Evolutionary conservation across 2,797 vertebrate species (phyloP).

Genomic region (Mormyrops attenuatus): DNA sequence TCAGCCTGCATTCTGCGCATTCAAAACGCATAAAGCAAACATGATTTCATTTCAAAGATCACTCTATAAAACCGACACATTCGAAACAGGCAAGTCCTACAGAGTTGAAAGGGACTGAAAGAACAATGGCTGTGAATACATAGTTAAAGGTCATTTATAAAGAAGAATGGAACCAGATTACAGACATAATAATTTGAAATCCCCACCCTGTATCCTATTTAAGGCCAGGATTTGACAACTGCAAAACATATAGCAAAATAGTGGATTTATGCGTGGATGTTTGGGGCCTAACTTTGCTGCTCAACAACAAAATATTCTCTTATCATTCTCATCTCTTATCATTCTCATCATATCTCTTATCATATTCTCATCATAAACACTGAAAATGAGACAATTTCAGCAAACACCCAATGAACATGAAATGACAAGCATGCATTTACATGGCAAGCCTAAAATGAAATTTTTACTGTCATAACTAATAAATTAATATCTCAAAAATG

Average conservation of each 20-base stretch:
- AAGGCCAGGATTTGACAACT: slow-evolving; percentile 41
- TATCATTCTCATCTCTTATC: not conserved
- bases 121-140: not conserved
- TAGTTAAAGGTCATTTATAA: not conserved
- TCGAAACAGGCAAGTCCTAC: not conserved
- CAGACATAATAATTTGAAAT: not conserved
- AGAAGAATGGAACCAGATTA: not conserved
- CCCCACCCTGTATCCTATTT: not conserved
- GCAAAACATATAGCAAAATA: slow-evolving; percentile 50
- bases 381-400: slow-evolving; percentile 48
- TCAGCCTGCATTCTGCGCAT: not conserved
- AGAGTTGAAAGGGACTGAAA: not conserved
- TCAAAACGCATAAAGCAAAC: not conserved
- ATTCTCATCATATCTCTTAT: no score
- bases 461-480: slow-evolving; percentile 58
- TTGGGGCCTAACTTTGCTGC: not conserved
- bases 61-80: not conserved
- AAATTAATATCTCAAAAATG: not conserved
- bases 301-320: not conserved
- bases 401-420: not conserved
- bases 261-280: slow-evolving; percentile 49
- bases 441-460: slow-evolving; percentile 73
- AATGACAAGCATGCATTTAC: slow-evolving; percentile 70
- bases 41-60: not conserved
- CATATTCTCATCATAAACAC: slow-evolving; percentile 27